These are phyloP conservation scores for Dolichotis patagonum DNA, from an alignment of 2,113 vertebrate species.

Conservation along the genomic window DNA sequence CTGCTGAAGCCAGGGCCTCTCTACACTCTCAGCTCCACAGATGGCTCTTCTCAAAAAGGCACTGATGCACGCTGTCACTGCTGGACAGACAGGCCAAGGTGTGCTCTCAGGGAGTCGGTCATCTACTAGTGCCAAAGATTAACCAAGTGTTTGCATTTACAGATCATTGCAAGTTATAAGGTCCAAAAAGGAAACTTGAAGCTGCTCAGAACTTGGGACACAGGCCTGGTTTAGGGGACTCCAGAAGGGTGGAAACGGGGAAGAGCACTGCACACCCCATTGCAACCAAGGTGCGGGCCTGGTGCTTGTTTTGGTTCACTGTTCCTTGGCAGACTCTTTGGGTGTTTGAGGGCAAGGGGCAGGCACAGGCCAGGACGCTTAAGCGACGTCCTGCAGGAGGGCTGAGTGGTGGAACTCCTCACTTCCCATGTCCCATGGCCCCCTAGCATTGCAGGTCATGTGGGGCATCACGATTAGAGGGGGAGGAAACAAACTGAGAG, in stretches of 20 bases:
- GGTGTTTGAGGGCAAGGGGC: background rate
- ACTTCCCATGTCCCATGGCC: accelerated
- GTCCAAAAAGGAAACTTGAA: background rate
- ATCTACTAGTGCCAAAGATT: background rate
- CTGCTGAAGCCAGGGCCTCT: background rate
- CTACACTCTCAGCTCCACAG: background rate
- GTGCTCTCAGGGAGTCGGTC: background rate
- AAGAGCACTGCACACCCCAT: background rate
- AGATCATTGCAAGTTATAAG: background rate
- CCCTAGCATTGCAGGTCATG: background rate
- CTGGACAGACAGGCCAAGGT: background rate
- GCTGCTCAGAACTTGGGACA: background rate
- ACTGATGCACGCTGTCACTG: background rate
- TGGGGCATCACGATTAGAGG: background rate
- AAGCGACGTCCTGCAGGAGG: background rate
- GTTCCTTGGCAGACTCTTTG: background rate
- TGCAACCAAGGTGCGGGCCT: no score
- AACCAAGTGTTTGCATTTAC: background rate
- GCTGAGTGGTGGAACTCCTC: background rate
- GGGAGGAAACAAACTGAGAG: background rate
- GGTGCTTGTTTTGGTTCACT: background rate
- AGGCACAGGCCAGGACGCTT: background rate
- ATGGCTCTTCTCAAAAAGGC: background rate
- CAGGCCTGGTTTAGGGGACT: background rate
- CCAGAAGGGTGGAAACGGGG: background rate